phyloP scores from a whole-genome alignment of 1,140 invertebrate species.

The Trachymyrmex septentrionalis region DNA sequence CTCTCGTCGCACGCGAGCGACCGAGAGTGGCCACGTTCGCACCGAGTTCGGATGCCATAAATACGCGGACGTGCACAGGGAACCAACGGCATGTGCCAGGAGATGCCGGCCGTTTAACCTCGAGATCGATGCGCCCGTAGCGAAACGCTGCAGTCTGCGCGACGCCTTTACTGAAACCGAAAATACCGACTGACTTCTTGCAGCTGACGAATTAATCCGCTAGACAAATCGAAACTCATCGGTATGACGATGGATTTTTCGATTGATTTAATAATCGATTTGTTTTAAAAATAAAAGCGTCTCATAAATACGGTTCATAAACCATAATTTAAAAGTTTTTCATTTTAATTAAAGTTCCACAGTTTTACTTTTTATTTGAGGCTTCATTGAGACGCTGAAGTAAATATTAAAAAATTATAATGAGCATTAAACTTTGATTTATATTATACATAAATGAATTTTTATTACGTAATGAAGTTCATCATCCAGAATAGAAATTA shows the following conservation, averaged over 20 bases:
- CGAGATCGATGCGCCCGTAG: constrained; percentile 47
- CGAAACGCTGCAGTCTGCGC: constrained; percentile 35
- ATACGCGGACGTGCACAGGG: constrained; percentile 37
- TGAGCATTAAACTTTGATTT: not conserved
- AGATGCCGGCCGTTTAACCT: constrained; percentile 55
- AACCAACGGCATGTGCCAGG: constrained; percentile 37
- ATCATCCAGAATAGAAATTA: not conserved
- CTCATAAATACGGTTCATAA: not conserved
- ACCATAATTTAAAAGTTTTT: not conserved
- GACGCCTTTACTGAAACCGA: not conserved
- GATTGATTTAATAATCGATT: not conserved
- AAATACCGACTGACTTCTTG: constrained; percentile 23
- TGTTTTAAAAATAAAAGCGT: not conserved
- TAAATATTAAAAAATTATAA: not conserved
- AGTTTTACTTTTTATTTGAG: not conserved
- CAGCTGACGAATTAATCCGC: not conserved
- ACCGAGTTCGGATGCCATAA: constrained; percentile 55
- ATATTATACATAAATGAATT: not conserved
- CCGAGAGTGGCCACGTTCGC: constrained; percentile 31
- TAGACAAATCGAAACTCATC: not conserved
- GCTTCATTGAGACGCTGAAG: not conserved
- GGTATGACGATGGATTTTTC: not conserved
- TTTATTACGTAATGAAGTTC: not conserved
- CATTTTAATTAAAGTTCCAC: not conserved
- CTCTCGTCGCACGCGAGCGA: constrained; percentile 53